A percentile compares a stretch with the other conserved stretches of the same genome.
Conservation (phyloP, 1,140 invertebrate genomes). For the Trissolcus basalis region DNA sequence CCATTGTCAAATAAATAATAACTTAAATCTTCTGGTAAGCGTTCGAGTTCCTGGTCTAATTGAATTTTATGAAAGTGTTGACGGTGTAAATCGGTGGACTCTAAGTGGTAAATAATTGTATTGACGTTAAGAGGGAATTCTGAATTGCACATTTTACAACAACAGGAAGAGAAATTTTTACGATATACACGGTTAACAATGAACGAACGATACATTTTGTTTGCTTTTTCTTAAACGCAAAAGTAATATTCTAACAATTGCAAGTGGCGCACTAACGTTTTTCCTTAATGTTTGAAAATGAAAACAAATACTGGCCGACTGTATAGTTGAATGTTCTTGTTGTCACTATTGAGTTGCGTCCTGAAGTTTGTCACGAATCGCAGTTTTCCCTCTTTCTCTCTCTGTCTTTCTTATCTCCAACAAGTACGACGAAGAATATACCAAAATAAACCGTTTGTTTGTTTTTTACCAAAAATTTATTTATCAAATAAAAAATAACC, state of each 20-base stretch:
- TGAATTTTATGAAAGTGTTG: slow-evolving; percentile 6
- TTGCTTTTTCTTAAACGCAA: slow-evolving; percentile 3
- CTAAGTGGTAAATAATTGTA: slow-evolving; percentile 11
- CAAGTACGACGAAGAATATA: no score
- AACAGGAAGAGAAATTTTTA: slow-evolving; percentile 4
- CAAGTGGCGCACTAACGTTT: no score
- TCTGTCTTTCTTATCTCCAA: no score
- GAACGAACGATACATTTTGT: slow-evolving; percentile 15
- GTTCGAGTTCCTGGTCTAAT: slow-evolving; percentile 3
- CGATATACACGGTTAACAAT: slow-evolving; percentile 8
- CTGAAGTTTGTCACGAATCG: no score
- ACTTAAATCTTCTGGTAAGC: slow-evolving; percentile 8
- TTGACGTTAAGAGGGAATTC: slow-evolving; percentile 11
- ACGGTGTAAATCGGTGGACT: slow-evolving; percentile 1
- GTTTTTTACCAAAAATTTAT: no score
- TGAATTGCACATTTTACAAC: slow-evolving; percentile 25
- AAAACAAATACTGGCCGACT: no score
- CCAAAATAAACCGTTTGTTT: no score
- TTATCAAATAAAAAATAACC: no score
- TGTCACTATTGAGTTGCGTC: no score
- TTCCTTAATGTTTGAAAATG: no score
- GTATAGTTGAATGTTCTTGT: no score
- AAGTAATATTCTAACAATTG: neutral
- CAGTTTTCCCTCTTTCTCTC: no score
- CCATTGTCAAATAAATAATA: slow-evolving; percentile 16